Evolutionary conservation across 2,113 vertebrate species (phyloP), one percentile per base, ranked within the genome.

Genomic region (Cyprinodon variegatus): DNA sequence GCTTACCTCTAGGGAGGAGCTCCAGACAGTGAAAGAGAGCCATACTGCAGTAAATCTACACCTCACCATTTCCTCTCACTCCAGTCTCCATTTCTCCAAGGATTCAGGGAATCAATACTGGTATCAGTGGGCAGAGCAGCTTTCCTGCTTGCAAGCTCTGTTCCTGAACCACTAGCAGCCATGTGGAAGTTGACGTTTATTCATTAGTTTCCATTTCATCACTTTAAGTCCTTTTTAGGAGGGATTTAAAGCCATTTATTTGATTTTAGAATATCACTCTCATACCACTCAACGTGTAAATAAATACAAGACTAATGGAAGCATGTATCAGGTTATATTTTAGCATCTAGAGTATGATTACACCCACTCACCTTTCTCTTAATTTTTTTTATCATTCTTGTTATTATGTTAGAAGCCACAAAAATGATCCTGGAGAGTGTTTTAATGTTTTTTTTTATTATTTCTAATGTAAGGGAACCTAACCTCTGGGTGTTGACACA

Each of bases 51-150:
- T 89, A 87, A 74, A 89, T 92, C 88, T 89, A 78, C 83, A 89
- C 86, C 78, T 93, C 90, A 92, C 86, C 81, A 85, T 91, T 92
- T 93, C 89, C 88, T 84, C 85, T 88, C 86, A 85, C 86, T 93
- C 87, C 83, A 91, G 84, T 83, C 82, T 90, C 71, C 57, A 63
- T 84, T 88, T 87, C 91, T 89, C 87, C 29, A 46, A 73, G 85
- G 81, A 90, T 80, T 74, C 45, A 6, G 38, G 65, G 84, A 89
- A 93, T 94, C 91, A 65, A 94, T 93, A 90, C 86, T 70, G 87
- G 88, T 88, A 88, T 86, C 72, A 60, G 72, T 83, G 86, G 68
- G 70, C 75, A 72, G 57, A 74, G 70, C 62, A 53, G 85, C 65
- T 88, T 86, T 88, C 83, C 81, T 72, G 65, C 74, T 76, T 77